Conservation (phyloP, 2,797 vertebrate species). For the Mycteria americana region DNA sequence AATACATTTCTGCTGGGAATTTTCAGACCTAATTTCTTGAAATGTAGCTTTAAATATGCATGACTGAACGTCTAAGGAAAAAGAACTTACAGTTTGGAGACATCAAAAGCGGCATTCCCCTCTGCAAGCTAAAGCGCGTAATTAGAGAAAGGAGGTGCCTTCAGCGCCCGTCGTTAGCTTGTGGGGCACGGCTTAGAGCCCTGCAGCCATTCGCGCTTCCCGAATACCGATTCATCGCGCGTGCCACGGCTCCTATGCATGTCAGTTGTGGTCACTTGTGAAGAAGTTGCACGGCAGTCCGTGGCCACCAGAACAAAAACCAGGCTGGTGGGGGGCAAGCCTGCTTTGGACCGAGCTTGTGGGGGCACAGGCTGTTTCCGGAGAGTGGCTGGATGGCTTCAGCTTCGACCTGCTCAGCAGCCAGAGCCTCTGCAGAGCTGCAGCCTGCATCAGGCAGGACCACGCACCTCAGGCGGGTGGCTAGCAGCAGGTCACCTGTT, state of each 20-base stretch:
- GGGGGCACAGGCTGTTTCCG: background rate
- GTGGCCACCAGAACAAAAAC: background rate
- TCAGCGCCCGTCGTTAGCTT: background rate
- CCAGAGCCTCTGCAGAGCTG: background rate
- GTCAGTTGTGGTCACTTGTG: background rate
- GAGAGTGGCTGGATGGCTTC: fast-evolving
- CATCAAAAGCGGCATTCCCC: background rate
- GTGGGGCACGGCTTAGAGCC: background rate
- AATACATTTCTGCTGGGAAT: slow-evolving; percentile 26
- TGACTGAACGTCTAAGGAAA: slow-evolving; percentile 1
- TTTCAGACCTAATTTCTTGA: slow-evolving; percentile 46
- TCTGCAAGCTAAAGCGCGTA: background rate
- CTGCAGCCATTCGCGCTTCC: background rate
- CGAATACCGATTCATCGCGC: fast-evolving
- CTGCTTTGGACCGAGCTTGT: background rate
- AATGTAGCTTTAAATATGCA: slow-evolving; percentile 31
- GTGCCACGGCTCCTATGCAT: fast-evolving
- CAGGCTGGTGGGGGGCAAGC: background rate
- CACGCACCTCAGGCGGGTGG: fast-evolving
- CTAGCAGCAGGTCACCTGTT: background rate
- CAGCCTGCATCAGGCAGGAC: background rate
- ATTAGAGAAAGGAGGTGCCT: background rate
- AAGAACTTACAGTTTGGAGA: background rate
- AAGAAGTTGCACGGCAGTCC: background rate
- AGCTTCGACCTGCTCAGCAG: background rate